Base-by-base conservation (phyloP, 1,140 invertebrate species). In the Pemphigus obesinymphae region DNA sequence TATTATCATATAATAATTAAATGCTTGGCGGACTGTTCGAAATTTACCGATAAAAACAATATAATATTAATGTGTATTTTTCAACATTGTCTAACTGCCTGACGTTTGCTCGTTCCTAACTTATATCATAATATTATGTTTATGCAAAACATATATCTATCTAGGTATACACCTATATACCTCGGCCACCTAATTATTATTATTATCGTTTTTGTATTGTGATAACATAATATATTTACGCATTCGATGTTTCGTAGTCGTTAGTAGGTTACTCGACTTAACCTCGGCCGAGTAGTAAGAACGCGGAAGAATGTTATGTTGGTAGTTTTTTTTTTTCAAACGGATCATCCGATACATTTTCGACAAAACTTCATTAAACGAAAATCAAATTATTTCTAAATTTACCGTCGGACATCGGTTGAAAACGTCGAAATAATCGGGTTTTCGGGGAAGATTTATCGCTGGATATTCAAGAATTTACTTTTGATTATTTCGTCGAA, bases 251-350 rank as follows among this genome's bases (percentile, higher is more conserved):
- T 43, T 37, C 11, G 10, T 37, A 26, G 31, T 34, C 34, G 37
- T 70, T 43, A 68, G 63, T 43, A 70, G 66, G 37, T 70, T 70
- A 70, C 6, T 40, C 66, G 66, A 70, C 2, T 70, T 70, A 23
- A 70, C 66, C n/a, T 26, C 37, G 20, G 11, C 13, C 15, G n/a
- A n/a, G n/a, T n/a, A n/a, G n/a, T n/a, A n/a, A 66, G 3, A 70
- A 70, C 34, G 66, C n/a, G 37, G 66, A 70, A 70, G 66, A 70
- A 68, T 70, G 66, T 43, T 5, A 43, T 3, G 66, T 3, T 8
- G n/a, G n/a, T n/a, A n/a, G n/a, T n/a, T n/a, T n/a, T n/a, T n/a
- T n/a, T n/a, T 55, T 55, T 55, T 40, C 10, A 40, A n/a, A 55
- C 1, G 23, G 50, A 68, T 43, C 8, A 40, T 40, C 34, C 3